Conservation (phyloP, 2,797 vertebrate species). For the Lophura swinhoii region DNA sequence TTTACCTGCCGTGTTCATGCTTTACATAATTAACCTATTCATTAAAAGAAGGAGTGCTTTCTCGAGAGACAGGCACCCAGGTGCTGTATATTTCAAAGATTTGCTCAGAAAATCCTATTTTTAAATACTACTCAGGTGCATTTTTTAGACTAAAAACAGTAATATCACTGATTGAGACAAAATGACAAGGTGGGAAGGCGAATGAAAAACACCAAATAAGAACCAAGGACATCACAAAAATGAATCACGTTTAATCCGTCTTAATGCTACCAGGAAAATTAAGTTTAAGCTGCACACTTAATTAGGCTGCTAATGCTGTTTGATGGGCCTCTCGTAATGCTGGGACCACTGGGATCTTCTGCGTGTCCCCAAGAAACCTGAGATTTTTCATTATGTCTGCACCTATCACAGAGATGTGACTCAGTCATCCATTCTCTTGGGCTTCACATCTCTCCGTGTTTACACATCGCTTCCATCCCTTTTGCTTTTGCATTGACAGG, state of each 20-base stretch:
- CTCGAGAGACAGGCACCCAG: slow-evolving; percentile 8
- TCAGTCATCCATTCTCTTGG: background rate
- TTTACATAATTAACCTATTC: slow-evolving; percentile 44
- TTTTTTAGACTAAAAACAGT: slow-evolving; percentile 26
- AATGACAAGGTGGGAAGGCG: slow-evolving; percentile 47
- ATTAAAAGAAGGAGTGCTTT: slow-evolving; percentile 20
- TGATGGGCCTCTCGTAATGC: slow-evolving; percentile 48
- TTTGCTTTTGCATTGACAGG: background rate
- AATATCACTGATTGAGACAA: slow-evolving; percentile 45
- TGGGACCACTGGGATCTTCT: slow-evolving; percentile 52
- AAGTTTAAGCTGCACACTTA: slow-evolving; percentile 70
- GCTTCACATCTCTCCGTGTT: slow-evolving; percentile 17
- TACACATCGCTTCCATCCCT: slow-evolving; percentile 15
- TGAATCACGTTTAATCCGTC: slow-evolving; percentile 50
- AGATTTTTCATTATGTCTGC: slow-evolving; percentile 51
- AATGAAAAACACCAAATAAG: slow-evolving; percentile 30
- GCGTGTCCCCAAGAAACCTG: slow-evolving; percentile 51
- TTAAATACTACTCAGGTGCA: background rate
- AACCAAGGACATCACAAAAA: slow-evolving; percentile 61
- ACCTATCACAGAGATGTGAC: background rate
- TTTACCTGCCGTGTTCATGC: background rate
- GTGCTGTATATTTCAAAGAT: slow-evolving; percentile 19
- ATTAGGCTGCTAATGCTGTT: slow-evolving; percentile 69
- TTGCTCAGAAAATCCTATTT: slow-evolving; percentile 56
- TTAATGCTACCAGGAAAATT: slow-evolving; percentile 69